phyloP scores from a whole-genome alignment of 1,140 invertebrate species.

The Euwallacea similis region DNA sequence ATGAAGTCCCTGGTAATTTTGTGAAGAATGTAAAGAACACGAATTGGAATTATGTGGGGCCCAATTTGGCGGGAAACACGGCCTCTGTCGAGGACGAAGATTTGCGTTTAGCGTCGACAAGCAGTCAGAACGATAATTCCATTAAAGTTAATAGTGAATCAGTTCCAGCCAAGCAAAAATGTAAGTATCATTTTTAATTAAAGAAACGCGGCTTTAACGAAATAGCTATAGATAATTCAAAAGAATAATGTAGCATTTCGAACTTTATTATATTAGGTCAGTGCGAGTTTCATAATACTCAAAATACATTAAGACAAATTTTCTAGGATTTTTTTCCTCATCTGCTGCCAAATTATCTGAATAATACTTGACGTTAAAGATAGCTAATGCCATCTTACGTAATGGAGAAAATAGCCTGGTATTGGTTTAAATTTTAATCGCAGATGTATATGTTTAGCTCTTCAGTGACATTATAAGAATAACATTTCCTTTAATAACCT shows the following conservation, averaged over 20 bases:
- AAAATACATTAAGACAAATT: background rate
- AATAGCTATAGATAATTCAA: no score
- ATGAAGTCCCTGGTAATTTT: background rate
- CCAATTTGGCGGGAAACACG: slow-evolving; percentile 58
- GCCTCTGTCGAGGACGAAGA: slow-evolving; percentile 60
- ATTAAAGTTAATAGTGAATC: background rate
- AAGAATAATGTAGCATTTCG: no score
- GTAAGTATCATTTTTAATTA: slow-evolving; percentile 3
- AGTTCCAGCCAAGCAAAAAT: background rate
- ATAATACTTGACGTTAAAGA: no score
- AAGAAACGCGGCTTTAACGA: no score
- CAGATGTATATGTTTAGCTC: no score
- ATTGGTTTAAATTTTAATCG: no score
- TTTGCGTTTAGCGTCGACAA: slow-evolving; percentile 19
- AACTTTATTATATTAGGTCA: no score
- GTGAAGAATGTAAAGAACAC: slow-evolving; percentile 60
- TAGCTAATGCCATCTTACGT: no score
- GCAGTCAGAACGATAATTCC: background rate
- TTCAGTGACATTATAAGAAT: no score
- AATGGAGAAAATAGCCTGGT: no score
- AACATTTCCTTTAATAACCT: background rate
- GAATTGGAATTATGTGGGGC: slow-evolving; percentile 65
- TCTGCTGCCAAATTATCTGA: no score
- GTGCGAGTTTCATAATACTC: no score
- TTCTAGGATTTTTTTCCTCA: background rate